These are phyloP conservation scores for Achlya flavicornis DNA, from an alignment of 2,888 invertebrate genomes.

Conservation along the genomic window DNA sequence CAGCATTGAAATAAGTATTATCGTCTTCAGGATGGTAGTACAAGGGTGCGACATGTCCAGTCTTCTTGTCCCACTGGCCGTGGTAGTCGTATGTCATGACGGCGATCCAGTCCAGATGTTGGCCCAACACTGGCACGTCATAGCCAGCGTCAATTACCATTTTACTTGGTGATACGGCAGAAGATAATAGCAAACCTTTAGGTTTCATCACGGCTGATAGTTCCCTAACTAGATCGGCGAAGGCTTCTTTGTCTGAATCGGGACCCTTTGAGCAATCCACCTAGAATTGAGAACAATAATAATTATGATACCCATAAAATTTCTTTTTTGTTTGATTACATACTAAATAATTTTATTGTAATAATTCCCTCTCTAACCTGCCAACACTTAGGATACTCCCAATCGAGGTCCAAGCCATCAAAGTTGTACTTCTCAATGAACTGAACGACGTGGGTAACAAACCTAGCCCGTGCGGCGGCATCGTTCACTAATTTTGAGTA, in stretches of 20 bases:
- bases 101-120: slow-evolving; percentile 93
- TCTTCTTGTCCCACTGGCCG: slow-evolving; percentile 96
- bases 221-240: slow-evolving; percentile 89
- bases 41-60: slow-evolving; percentile 94
- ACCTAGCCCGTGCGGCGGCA: slow-evolving; percentile 87
- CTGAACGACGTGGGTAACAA: slow-evolving; percentile 88
- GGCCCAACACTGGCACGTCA: slow-evolving; percentile 89
- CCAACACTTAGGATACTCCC: slow-evolving; percentile 97
- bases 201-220: slow-evolving; percentile 87
- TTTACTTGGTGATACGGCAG: slow-evolving; percentile 95
- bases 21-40: slow-evolving; percentile 93
- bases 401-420: slow-evolving; percentile 97
- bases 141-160: slow-evolving; percentile 94
- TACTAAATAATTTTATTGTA: not conserved
- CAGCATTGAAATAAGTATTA: slow-evolving; percentile 91
- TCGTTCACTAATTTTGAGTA: slow-evolving; percentile 93
- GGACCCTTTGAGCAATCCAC: slow-evolving; percentile 94
- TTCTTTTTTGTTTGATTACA: not conserved
- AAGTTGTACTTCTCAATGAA: slow-evolving; percentile 92
- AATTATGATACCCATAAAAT: not conserved
- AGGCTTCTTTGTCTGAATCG: slow-evolving; percentile 91
- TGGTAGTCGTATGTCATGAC: slow-evolving; percentile 97
- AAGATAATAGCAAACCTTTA: slow-evolving; percentile 88
- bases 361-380: slow-evolving; percentile 74
- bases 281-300: slow-evolving; percentile 59